phyloP scores from a whole-genome alignment of 2,113 vertebrate genomes.

The Monopterus albus region DNA sequence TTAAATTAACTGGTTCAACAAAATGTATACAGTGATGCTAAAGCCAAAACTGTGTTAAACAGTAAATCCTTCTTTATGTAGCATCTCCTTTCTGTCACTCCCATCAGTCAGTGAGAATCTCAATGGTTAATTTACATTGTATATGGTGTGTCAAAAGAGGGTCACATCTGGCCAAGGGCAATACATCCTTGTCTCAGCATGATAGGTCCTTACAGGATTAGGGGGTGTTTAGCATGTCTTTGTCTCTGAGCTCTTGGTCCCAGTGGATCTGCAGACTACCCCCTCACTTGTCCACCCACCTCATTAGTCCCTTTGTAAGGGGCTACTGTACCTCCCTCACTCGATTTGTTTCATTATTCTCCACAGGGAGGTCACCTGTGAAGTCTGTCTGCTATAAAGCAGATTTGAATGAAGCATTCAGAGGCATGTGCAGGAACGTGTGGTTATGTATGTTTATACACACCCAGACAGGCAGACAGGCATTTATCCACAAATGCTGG shows the following conservation, averaged over 20 bases:
- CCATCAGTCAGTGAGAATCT: constrained; percentile 15
- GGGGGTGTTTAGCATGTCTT: constrained; percentile 66
- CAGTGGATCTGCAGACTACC: constrained; percentile 30
- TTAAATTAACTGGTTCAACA: background rate
- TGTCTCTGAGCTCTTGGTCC: constrained; percentile 58
- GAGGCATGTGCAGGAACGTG: no score
- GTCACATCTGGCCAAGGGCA: constrained; percentile 60
- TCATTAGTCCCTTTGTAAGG: constrained; percentile 56
- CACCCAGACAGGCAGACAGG: no score
- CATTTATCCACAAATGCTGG: no score
- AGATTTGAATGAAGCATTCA: background rate
- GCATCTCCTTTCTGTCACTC: background rate
- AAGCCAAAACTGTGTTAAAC: background rate
- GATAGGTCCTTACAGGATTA: constrained; percentile 43
- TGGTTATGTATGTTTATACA: no score
- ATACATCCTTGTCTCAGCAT: constrained; percentile 18
- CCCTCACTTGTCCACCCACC: constrained; percentile 33
- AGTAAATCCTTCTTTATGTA: background rate
- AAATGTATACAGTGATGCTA: background rate
- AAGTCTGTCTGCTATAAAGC: constrained; percentile 43
- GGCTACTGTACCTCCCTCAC: background rate
- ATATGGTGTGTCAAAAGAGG: constrained; percentile 38
- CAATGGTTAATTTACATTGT: constrained; percentile 41
- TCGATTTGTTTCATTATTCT: constrained; percentile 36
- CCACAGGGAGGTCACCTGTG: constrained; percentile 53